Percentiles rank a stretch among this genome's conserved stretches.
phyloP scores from a whole-genome alignment of 2,888 invertebrate species.

The Eupithecia abbreviata region DNA sequence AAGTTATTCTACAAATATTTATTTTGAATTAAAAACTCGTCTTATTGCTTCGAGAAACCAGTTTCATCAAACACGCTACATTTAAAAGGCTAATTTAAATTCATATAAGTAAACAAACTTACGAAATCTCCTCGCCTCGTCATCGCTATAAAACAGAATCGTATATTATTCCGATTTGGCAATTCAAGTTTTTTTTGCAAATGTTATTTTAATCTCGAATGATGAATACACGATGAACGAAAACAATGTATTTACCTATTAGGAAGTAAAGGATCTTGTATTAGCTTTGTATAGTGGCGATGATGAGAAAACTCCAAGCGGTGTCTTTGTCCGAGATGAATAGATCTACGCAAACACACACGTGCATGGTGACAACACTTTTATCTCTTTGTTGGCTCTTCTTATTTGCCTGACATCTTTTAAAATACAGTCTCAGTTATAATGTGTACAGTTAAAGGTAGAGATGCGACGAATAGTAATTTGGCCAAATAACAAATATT shows the following conservation, averaged over 20 bases:
- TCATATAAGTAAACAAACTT: conserved; percentile 49
- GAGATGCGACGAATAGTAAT: not conserved
- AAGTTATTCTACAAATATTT: conserved; percentile 2
- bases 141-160: conserved; percentile 34
- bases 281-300: conserved; percentile 40
- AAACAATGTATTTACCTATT: conserved; percentile 50
- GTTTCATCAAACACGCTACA: conserved; percentile 6
- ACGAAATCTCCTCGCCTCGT: conserved; percentile 47
- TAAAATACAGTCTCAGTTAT: conserved; percentile 45
- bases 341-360: conserved; percentile 65
- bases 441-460: conserved; percentile 34
- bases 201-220: conserved; percentile 57
- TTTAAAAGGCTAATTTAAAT: conserved; percentile 44
- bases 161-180: conserved; percentile 58
- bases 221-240: conserved; percentile 48
- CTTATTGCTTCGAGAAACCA: not conserved
- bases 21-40: not conserved
- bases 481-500: not conserved
- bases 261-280: conserved; percentile 47
- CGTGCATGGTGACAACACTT: conserved; percentile 67
- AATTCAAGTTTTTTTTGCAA: conserved; percentile 54
- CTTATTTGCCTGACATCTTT: conserved; percentile 61
- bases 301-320: conserved; percentile 32
- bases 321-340: conserved; percentile 37
- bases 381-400: conserved; percentile 64